Evolutionary conservation across 2,888 invertebrate species (phyloP).

Genomic region (Mellilla xanthometata): DNA sequence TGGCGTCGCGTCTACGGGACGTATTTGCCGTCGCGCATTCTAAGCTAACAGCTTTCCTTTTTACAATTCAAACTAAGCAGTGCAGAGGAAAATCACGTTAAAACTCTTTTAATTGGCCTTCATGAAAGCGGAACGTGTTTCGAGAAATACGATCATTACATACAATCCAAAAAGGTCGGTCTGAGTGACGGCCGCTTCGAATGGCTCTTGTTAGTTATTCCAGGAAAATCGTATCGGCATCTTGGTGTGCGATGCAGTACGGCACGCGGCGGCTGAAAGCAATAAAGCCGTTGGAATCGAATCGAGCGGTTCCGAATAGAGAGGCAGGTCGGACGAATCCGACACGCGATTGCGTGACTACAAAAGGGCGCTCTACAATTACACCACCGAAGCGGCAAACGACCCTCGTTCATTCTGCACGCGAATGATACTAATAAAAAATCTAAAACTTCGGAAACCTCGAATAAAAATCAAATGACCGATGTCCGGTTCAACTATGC

Average conservation of each 20-base stretch:
- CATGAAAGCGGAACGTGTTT: constrained; percentile 4
- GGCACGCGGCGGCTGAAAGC: constrained; percentile 24
- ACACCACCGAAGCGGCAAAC: constrained; percentile 46
- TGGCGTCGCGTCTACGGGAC: constrained; percentile 4
- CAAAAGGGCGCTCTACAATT: constrained; percentile 64
- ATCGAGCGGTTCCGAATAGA: constrained; percentile 30
- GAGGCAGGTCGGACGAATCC: constrained; percentile 23
- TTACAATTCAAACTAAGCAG: not conserved
- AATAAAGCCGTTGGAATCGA: constrained; percentile 34
- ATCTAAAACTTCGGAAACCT: constrained; percentile 45
- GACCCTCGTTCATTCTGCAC: constrained; percentile 63
- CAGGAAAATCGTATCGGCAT: constrained; percentile 17
- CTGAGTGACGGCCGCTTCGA: constrained; percentile 1
- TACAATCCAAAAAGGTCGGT: constrained; percentile 10
- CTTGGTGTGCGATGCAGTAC: constrained; percentile 17
- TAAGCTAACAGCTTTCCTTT: constrained; percentile 13
- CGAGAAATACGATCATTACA: constrained; percentile 10
- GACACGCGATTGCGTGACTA: constrained; percentile 71
- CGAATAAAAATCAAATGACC: constrained; percentile 45
- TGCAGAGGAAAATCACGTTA: not conserved
- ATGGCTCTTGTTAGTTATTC: constrained; percentile 27
- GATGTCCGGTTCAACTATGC: constrained; percentile 35
- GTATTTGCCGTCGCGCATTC: constrained; percentile 5
- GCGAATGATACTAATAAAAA: constrained; percentile 60
- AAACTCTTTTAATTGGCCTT: constrained; percentile 12